Evolutionary conservation across 2,113 vertebrate genomes (phyloP).

Genomic region (Thamnaconus septentrionalis): DNA sequence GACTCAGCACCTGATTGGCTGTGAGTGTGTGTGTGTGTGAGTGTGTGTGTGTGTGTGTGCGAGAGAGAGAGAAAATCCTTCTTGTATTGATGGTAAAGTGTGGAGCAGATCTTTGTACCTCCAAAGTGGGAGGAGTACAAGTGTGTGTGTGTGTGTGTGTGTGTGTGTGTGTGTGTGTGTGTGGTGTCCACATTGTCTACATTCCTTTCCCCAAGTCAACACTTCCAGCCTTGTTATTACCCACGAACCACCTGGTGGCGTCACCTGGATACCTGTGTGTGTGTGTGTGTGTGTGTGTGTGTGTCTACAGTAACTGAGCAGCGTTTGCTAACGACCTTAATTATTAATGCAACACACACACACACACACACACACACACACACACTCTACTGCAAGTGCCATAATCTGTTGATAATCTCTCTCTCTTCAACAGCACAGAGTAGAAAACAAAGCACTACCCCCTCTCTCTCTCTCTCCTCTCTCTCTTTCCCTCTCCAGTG

Average conservation of each 20-base stretch:
- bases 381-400: constrained; percentile 17
- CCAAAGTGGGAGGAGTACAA: neutral
- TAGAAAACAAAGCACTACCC: constrained; percentile 25
- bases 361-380: constrained; percentile 14
- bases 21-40: too few relatives aligned
- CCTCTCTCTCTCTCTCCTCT: neutral
- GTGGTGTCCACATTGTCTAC: constrained; percentile 31
- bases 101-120: neutral
- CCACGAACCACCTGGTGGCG: constrained; percentile 56
- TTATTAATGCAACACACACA: constrained; percentile 43
- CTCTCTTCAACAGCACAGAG: constrained; percentile 14
- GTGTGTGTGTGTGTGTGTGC: too few relatives aligned
- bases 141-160: neutral
- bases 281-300: constrained; percentile 5
- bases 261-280: constrained; percentile 59
- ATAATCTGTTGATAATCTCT: constrained; percentile 53
- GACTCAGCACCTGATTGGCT: neutral
- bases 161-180: neutral
- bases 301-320: constrained; percentile 28
- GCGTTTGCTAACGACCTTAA: constrained; percentile 43
- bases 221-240: constrained; percentile 63
- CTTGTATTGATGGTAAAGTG: neutral
- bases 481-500: neutral
- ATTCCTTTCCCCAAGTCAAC: constrained; percentile 54
- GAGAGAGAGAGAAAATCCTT: neutral